phyloP scores from a whole-genome alignment of 1,140 invertebrate species.

The Pinna nobilis region DNA sequence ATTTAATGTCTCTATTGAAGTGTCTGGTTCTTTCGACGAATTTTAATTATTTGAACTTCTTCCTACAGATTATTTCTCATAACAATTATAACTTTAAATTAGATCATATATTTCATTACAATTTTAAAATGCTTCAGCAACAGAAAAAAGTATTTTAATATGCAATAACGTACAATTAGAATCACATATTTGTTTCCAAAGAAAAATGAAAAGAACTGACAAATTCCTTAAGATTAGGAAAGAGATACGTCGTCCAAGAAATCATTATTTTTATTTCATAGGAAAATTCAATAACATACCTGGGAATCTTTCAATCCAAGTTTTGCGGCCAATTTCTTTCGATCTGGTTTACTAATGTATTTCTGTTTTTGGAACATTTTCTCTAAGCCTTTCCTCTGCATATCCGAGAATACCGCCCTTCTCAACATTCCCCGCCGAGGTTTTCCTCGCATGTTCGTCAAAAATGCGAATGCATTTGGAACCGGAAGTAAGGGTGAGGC shows the following conservation, averaged over 20 bases:
- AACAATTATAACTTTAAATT: too few species aligned
- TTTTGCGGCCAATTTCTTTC: conserved; percentile 96
- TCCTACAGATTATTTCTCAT: too few species aligned
- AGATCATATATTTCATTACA: too few species aligned
- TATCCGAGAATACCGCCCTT: conserved; percentile 94
- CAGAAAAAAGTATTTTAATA: not conserved
- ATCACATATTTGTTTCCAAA: not conserved
- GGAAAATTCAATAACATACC: conserved; percentile 75
- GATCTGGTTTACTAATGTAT: conserved; percentile 98
- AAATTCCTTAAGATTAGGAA: not conserved
- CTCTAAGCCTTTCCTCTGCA: conserved; percentile 95
- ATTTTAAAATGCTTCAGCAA: not conserved
- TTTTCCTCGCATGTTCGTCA: conserved; percentile 74
- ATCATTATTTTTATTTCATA: not conserved
- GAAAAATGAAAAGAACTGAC: not conserved
- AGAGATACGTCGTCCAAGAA: not conserved
- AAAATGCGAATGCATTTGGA: conserved; percentile 69
- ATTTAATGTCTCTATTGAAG: too few species aligned
- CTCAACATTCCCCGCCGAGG: conserved; percentile 94
- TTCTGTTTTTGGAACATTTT: conserved; percentile 97
- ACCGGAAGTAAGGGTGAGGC: conserved; percentile 66
- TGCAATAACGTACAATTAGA: not conserved
- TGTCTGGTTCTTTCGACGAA: too few species aligned
- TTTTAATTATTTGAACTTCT: too few species aligned
- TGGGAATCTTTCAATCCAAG: conserved; percentile 94